These are phyloP conservation scores for Drosophila recens DNA, from an alignment of 2,888 invertebrate genomes.

Conservation along the genomic window DNA sequence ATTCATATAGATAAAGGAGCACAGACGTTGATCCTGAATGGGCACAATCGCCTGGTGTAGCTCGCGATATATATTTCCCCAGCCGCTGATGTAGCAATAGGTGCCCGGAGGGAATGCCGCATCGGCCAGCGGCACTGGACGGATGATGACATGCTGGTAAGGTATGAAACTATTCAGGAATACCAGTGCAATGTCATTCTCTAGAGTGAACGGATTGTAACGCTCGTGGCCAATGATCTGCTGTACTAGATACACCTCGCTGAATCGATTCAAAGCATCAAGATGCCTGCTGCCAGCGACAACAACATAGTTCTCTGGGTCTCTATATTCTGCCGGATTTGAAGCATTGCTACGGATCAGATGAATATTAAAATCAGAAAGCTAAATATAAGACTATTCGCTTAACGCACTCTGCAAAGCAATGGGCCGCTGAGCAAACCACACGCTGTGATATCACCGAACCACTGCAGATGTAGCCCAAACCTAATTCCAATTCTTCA, in stretches of 20 bases:
- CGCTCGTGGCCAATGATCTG: constrained; percentile 39
- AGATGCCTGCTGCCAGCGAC: constrained; percentile 50
- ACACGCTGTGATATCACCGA: constrained; percentile 55
- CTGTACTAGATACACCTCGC: constrained; percentile 38
- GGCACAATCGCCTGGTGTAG: constrained; percentile 51
- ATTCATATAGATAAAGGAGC: constrained; percentile 45
- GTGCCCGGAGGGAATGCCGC: constrained; percentile 16
- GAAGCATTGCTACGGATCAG: constrained; percentile 38
- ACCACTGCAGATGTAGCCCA: constrained; percentile 62
- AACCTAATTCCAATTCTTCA: constrained; percentile 41
- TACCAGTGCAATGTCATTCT: constrained; percentile 63
- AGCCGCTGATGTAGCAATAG: constrained; percentile 53
- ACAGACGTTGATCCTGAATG: constrained; percentile 35
- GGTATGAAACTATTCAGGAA: constrained; percentile 55
- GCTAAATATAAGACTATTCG: no score
- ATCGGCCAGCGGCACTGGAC: constrained; percentile 16
- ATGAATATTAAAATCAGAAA: not conserved
- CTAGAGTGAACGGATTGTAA: constrained; percentile 33
- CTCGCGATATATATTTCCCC: constrained; percentile 39
- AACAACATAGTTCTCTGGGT: constrained; percentile 37
- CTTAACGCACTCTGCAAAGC: constrained; percentile 53
- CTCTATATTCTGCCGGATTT: constrained; percentile 3
- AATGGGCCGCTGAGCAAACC: constrained; percentile 64
- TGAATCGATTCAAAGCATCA: not conserved
- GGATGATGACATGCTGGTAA: not conserved